Percentiles rank a stretch among this genome's conserved stretches.
phyloP scores from a whole-genome alignment of 2,888 invertebrate species.

The Eupithecia subumbrata region DNA sequence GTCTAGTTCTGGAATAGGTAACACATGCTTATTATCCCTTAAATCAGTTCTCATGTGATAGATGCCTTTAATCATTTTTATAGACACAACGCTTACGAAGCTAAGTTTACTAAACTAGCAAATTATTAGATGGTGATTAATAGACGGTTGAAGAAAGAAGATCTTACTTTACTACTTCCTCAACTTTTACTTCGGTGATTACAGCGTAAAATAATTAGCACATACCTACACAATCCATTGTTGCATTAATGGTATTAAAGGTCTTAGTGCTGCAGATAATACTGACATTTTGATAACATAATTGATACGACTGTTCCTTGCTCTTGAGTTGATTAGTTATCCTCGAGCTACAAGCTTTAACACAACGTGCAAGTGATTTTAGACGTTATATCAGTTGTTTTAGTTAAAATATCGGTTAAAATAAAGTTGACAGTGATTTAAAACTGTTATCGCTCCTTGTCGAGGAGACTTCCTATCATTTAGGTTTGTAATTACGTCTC shows the following conservation, averaged over 20 bases:
- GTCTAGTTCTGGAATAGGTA: background rate
- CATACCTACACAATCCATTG: background rate
- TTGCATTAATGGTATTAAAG: background rate
- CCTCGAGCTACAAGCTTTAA: conserved; percentile 1
- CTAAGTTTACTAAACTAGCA: background rate
- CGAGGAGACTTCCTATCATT: background rate
- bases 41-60: background rate
- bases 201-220: background rate
- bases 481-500: background rate
- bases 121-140: background rate
- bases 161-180: too few species aligned
- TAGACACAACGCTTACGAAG: background rate
- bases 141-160: too few species aligned
- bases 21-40: background rate
- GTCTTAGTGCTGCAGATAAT: conserved; percentile 28
- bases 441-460: background rate
- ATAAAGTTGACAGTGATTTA: background rate
- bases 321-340: conserved; percentile 20
- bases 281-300: conserved; percentile 39
- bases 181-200: background rate
- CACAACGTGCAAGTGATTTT: conserved; percentile 11
- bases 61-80: background rate
- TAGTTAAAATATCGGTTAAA: background rate
- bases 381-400: background rate
- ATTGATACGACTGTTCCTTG: conserved; percentile 24